A percentile compares a stretch with the other conserved stretches of the same genome.
These are phyloP conservation scores for Meteorus colon DNA, from an alignment of 2,888 invertebrate species.

Conservation along the genomic window DNA sequence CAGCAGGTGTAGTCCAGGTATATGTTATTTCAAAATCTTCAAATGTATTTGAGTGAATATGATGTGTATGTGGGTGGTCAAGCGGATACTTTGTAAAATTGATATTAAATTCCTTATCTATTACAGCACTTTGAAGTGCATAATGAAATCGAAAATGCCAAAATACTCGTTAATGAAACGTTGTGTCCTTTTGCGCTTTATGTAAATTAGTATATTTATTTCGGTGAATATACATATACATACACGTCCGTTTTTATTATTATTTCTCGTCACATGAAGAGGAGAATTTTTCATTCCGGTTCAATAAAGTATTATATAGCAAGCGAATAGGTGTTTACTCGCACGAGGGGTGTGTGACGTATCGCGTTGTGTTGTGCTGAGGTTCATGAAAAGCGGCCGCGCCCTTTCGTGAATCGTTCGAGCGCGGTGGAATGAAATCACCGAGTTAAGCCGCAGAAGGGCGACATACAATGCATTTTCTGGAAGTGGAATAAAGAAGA, in stretches of 20 bases:
- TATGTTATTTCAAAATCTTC: constrained; percentile 65
- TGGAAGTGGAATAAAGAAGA: constrained; percentile 30
- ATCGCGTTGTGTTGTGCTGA: constrained; percentile 33
- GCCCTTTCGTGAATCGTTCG: constrained; percentile 53
- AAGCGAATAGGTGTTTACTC: constrained; percentile 49
- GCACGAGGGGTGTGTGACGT: constrained; percentile 28
- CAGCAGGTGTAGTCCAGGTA: constrained; percentile 65
- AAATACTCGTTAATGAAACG: constrained; percentile 6
- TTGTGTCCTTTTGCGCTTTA: neutral
- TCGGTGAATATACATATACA: constrained; percentile 21
- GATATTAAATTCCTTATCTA: constrained; percentile 17
- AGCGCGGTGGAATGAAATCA: constrained; percentile 55
- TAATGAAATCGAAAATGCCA: neutral
- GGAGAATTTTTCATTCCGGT: constrained; percentile 24
- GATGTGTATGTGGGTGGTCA: constrained; percentile 57
- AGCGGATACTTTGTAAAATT: constrained; percentile 32
- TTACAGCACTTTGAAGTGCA: neutral
- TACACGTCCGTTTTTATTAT: constrained; percentile 15
- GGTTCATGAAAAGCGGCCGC: constrained; percentile 35
- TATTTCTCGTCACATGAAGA: constrained; percentile 20
- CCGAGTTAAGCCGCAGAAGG: constrained; percentile 54
- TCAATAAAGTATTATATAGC: constrained; percentile 32
- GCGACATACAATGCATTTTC: constrained; percentile 49
- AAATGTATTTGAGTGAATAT: constrained; percentile 53
- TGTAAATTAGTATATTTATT: constrained; percentile 30